Evolutionary conservation across 2,797 vertebrate species (phyloP), one percentile per base, ranked within the genome.

Genomic region (Dallia pectoralis): DNA sequence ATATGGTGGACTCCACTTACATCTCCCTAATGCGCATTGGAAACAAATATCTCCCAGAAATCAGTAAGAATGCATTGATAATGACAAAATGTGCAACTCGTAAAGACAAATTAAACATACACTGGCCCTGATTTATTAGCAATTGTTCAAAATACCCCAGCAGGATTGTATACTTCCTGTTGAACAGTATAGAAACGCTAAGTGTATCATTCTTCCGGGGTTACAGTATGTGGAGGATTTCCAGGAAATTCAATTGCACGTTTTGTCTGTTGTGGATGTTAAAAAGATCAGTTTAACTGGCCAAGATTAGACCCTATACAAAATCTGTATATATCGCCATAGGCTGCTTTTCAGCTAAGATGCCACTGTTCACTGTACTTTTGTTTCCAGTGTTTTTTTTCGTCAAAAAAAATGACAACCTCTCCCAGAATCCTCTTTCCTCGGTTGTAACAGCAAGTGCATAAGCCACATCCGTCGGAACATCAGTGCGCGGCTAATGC

Each of bases 161-260:
- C 49, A n/a, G 3, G 9, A 25, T 25, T 61, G 9, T 16, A 32
- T 64, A 4, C 40, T 44, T 64, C 30, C 29, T 19, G 7, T 8
- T 29, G 30, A 64, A 33, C 15, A 6, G 62, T 18, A 30, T 14
- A 32, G 27, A 7, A 27, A 16, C 62, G 18, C 27, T 64, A 18
- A 30, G 61, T 29, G 32, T 27, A 15, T 6, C 22, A n/a, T 59
- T 15, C 22, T 25, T 22, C 64, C n/a, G 4, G 66, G 40, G 22
- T 67, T 25, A 27, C 40, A n/a, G 19, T 27, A 36, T 67, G 36
- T 73, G 73, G 76, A 79, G 47, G 77, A 72, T 79, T 76, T 71
- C 61, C 67, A 76, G 70, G 70, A 75, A 76, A 76, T 73, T 75
- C 33, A 79, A 76, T 70, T 73, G 77, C 40, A 67, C 66, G 47